Evolutionary conservation across 2,113 vertebrate species (phyloP).

Genomic region (Agapornis roseicollis): DNA sequence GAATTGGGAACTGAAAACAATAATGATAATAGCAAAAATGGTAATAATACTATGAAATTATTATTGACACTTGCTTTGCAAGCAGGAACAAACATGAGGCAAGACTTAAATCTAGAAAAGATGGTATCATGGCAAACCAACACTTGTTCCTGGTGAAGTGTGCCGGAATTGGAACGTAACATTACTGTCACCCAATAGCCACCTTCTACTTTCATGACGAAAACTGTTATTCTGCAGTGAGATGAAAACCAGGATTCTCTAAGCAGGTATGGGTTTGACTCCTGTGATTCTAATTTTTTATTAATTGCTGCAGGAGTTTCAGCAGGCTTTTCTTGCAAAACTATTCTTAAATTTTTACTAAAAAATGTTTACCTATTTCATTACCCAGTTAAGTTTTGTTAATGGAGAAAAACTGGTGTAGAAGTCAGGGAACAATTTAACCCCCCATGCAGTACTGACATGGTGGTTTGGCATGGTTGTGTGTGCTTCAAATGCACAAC

Average conservation of each 20-base stretch:
- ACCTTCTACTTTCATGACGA: neutral
- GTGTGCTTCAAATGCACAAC: neutral
- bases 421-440: neutral
- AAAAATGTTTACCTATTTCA: neutral
- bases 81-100: neutral
- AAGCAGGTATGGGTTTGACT: neutral
- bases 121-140: neutral
- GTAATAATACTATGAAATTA: neutral
- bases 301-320: neutral
- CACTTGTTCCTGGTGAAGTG: neutral
- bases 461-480: neutral
- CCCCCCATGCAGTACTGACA: neutral
- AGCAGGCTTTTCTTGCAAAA: neutral
- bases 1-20: neutral
- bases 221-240: neutral
- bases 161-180: accelerated
- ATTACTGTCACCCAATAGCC: neutral
- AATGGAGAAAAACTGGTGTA: neutral
- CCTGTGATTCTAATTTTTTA: neutral
- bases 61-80: neutral
- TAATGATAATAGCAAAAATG: neutral
- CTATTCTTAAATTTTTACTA: neutral
- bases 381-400: neutral
- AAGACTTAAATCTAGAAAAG: neutral
- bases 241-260: neutral